Conservation (phyloP, 2,797 vertebrate species). For the Acanthurus lineatus region DNA sequence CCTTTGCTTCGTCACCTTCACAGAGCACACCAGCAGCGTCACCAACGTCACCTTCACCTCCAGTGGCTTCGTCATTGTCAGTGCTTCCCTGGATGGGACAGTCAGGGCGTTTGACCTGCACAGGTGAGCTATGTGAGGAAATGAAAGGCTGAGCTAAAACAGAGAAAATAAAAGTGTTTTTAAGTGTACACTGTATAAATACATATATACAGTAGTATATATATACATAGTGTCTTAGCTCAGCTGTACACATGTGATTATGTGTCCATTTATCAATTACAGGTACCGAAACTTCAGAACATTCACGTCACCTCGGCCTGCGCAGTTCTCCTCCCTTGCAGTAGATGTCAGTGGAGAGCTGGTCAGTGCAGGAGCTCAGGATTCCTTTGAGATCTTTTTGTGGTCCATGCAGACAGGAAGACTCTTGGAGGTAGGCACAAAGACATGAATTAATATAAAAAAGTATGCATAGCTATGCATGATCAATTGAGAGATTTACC, state of each 20-base stretch:
- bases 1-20: slow-evolving; percentile 97
- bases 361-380: slow-evolving; percentile 94
- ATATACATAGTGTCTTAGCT: not conserved
- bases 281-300: slow-evolving; percentile 99
- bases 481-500: no score
- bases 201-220: not conserved
- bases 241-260: not conserved
- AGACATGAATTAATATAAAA: no score
- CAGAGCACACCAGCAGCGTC: slow-evolving; percentile 93
- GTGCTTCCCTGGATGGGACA: slow-evolving; percentile 95
- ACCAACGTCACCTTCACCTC: slow-evolving; percentile 91
- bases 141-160: fast-evolving
- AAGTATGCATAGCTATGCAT: no score
- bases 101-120: slow-evolving; percentile 96
- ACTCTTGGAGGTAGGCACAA: slow-evolving; percentile 89
- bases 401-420: slow-evolving; percentile 98
- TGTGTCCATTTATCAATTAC: not conserved
- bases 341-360: slow-evolving; percentile 94
- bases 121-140: slow-evolving; percentile 83
- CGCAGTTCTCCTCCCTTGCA: slow-evolving; percentile 94
- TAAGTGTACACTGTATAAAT: not conserved
- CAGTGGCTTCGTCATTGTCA: slow-evolving; percentile 92
- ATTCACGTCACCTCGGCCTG: slow-evolving; percentile 93
- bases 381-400: slow-evolving; percentile 96
- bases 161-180: not conserved